Evolutionary conservation across 2,888 invertebrate genomes (phyloP).

Genomic region (Andrena flavipes): DNA sequence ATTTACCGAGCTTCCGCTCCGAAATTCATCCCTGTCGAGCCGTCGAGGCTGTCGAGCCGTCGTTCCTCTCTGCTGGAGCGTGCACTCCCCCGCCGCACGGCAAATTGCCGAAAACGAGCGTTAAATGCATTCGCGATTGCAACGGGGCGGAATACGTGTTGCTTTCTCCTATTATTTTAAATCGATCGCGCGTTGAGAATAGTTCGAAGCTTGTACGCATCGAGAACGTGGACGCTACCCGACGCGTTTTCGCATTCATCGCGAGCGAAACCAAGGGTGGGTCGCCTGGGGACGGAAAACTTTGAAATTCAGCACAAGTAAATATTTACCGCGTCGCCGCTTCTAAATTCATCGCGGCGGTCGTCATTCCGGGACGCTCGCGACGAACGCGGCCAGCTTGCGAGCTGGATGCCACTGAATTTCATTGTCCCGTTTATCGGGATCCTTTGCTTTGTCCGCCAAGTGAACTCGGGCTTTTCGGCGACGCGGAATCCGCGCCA

Average conservation of each 20-base stretch:
- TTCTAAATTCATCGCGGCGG: constrained; percentile 42
- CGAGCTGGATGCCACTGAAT: constrained; percentile 34
- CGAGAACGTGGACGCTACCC: not conserved
- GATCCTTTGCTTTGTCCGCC: constrained; percentile 24
- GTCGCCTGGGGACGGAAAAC: not conserved
- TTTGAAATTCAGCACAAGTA: constrained; percentile 31
- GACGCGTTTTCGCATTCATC: not conserved
- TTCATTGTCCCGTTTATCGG: constrained; percentile 51
- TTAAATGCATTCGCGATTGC: not conserved
- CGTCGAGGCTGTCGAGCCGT: not conserved
- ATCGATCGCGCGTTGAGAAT: not conserved
- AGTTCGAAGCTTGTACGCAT: not conserved
- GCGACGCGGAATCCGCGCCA: constrained; percentile 34
- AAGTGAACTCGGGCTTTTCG: constrained; percentile 36
- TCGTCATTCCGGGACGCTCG: not conserved
- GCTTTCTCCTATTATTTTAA: not conserved
- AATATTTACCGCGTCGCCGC: constrained; percentile 56
- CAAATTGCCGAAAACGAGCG: not conserved
- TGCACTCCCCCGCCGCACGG: not conserved
- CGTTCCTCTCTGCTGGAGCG: not conserved
- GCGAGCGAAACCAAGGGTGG: not conserved
- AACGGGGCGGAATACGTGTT: not conserved
- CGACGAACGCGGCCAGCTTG: constrained; percentile 5
- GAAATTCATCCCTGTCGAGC: constrained; percentile 47
- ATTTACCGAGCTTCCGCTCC: constrained; percentile 58